These are phyloP conservation scores for Dipus sagitta DNA, from an alignment of 2,797 vertebrate species.

Conservation along the genomic window DNA sequence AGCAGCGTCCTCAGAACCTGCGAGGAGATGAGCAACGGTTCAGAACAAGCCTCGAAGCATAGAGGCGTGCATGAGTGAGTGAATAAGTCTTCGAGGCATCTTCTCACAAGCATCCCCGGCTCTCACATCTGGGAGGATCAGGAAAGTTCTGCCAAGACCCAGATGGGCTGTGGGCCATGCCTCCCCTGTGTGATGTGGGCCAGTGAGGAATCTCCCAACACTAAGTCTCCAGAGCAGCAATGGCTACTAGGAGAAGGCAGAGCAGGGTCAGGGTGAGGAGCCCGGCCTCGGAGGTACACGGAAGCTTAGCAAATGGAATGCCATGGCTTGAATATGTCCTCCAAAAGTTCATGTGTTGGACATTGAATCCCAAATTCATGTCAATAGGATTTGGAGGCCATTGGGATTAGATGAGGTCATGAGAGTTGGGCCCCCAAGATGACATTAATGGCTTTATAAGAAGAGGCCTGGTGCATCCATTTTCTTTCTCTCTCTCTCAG, in stretches of 20 bases:
- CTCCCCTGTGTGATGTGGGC: accelerated
- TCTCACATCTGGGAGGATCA: background rate
- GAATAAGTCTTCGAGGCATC: background rate
- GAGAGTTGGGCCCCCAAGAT: background rate
- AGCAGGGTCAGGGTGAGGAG: too few species aligned
- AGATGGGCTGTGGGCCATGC: background rate
- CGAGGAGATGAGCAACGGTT: background rate
- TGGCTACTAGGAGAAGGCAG: background rate
- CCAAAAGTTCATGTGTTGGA: background rate
- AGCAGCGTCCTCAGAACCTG: background rate
- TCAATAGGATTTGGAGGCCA: background rate
- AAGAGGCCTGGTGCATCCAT: background rate
- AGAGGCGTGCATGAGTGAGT: background rate
- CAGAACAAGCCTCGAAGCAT: too few species aligned
- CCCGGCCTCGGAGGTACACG: background rate
- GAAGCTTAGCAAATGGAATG: background rate
- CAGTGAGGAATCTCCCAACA: accelerated
- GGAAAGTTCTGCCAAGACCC: background rate
- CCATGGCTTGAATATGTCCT: background rate
- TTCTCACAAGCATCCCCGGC: background rate
- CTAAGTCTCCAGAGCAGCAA: background rate
- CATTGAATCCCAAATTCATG: background rate
- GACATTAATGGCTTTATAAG: background rate
- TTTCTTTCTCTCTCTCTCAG: too few species aligned
- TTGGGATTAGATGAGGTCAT: background rate